Conservation (phyloP, 2,888 invertebrate genomes). For the Ennomos quercinarius region DNA sequence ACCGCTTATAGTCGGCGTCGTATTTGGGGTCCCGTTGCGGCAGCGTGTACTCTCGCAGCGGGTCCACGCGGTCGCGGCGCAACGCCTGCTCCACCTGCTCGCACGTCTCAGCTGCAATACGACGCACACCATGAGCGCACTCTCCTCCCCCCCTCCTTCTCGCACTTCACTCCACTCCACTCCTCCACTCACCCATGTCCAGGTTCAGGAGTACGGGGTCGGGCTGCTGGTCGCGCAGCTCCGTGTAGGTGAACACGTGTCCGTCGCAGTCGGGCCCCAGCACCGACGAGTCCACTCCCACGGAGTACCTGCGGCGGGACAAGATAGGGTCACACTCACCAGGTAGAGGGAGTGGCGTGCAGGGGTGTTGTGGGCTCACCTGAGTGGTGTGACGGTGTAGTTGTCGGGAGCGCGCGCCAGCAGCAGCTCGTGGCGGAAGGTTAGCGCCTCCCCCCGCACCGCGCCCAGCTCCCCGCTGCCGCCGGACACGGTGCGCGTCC, state of each 20-base stretch:
- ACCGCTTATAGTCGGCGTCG: conserved; percentile 52
- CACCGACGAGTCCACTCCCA: conserved; percentile 70
- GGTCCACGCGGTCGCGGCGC: conserved; percentile 61
- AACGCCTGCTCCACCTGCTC: conserved; percentile 49
- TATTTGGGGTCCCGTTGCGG: conserved; percentile 59
- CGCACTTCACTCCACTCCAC: too few relatives aligned
- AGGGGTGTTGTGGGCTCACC: conserved; percentile 43
- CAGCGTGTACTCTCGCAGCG: conserved; percentile 69
- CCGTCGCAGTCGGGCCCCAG: conserved; percentile 66
- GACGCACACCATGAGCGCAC: background rate
- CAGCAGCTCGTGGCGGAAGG: conserved; percentile 65
- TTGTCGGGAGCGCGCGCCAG: conserved; percentile 52
- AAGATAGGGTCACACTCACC: too few relatives aligned
- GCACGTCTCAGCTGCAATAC: conserved; percentile 57
- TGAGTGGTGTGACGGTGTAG: conserved; percentile 55
- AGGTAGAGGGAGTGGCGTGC: too few relatives aligned
- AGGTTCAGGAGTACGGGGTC: conserved; percentile 52
- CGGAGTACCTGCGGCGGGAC: conserved; percentile 60
- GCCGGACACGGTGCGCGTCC: conserved; percentile 55
- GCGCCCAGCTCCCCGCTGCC: conserved; percentile 59
- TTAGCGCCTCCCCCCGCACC: conserved; percentile 65
- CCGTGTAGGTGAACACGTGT: conserved; percentile 67
- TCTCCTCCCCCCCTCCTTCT: background rate
- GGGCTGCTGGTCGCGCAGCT: conserved; percentile 46
- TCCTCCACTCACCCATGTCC: conserved; percentile 51